Evolutionary conservation across 2,888 invertebrate genomes (phyloP), one percentile per base, ranked within the genome.

Genomic region (Myopa testacea): DNA sequence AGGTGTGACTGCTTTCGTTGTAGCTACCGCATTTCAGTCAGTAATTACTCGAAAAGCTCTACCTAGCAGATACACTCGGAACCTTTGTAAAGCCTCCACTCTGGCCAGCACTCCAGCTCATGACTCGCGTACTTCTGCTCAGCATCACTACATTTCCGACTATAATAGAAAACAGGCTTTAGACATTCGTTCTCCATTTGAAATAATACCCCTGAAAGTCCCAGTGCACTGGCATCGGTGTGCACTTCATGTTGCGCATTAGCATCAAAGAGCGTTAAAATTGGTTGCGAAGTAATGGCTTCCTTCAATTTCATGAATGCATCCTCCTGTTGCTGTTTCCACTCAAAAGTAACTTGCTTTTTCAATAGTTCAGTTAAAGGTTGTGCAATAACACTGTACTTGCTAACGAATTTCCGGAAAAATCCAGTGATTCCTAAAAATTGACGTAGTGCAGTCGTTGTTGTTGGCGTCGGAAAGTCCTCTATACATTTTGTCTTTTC

Each of bases 71-170:
- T 67, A 67, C 14, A 12, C 38, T 14, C 67, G 10, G 10, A 38
- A 40, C 16, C 37, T 14, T 19, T 60, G n/a, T 60, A 60, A 60
- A 19, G 7, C 19, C 19, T 80, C 83, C 0, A 82, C 85, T 50
- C 85, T 84, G 0, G 88, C 88, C 4, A 89, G 84, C 19, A 14
- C 14, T 79, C 89, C 19, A 88, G 75, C 40, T 90, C 89, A 34
- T 87, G 85, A 0, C 85, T 85, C 19, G 85, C 85, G 77, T 62
- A 7, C 16, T 62, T 34, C 62, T 12, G 26, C 62, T 62, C 26
- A n/a, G n/a, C n/a, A n/a, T n/a, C n/a, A n/a, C n/a, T n/a, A n/a
- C n/a, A n/a, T n/a, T n/a, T n/a, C n/a, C n/a, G n/a, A n/a, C n/a
- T n/a, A n/a, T n/a, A n/a, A n/a, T n/a, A n/a, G n/a, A n/a, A n/a